Evolutionary conservation across 1,140 invertebrate genomes (phyloP).

Genomic region (Atta colombica): DNA sequence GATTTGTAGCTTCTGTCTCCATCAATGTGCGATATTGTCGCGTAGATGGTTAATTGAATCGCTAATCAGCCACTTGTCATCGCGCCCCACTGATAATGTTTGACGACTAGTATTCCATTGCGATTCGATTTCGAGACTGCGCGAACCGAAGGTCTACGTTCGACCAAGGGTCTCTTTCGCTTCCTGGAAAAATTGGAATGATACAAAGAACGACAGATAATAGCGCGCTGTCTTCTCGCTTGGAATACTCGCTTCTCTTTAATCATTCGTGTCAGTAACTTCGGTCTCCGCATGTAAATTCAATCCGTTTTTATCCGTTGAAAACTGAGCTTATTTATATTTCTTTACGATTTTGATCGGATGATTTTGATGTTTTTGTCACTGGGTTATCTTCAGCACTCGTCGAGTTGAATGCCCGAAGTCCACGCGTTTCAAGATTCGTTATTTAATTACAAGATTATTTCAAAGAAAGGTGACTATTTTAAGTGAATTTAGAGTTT

Average conservation of each 20-base stretch:
- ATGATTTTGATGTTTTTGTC: background rate
- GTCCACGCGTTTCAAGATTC: background rate
- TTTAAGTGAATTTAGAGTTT: background rate
- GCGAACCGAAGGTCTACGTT: conserved; percentile 28
- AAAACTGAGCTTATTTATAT: background rate
- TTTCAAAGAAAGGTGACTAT: background rate
- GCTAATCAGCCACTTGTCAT: background rate
- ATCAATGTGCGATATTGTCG: background rate
- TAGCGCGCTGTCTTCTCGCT: conserved; percentile 5
- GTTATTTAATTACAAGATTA: background rate
- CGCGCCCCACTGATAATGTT: background rate
- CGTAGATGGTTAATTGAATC: background rate
- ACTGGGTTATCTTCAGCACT: background rate
- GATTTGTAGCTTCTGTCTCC: background rate
- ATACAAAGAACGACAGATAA: conserved; percentile 44
- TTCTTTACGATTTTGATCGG: background rate
- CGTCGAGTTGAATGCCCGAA: background rate
- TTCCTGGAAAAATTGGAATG: conserved; percentile 36
- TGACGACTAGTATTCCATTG: background rate
- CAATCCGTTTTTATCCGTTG: background rate
- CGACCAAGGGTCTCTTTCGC: background rate
- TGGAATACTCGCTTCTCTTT: conserved; percentile 2
- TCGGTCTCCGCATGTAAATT: background rate
- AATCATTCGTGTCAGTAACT: background rate
- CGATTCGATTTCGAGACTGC: background rate